These are phyloP conservation scores for Keiferia lycopersicella DNA, from an alignment of 2,888 invertebrate genomes.

Conservation along the genomic window DNA sequence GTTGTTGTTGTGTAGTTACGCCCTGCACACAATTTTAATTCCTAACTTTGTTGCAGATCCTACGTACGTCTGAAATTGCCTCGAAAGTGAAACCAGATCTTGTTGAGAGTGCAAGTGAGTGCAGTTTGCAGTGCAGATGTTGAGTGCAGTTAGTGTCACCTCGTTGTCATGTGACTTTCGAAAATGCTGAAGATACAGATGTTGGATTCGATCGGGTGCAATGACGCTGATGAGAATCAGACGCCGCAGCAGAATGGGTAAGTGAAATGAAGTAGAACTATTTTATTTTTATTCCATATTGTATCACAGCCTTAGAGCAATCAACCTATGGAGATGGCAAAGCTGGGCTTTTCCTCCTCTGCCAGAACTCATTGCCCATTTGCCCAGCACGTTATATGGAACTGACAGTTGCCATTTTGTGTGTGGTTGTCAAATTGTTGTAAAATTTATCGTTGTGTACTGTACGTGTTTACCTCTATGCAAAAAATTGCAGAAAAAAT, in stretches of 20 bases:
- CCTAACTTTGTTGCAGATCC: slow-evolving; percentile 16
- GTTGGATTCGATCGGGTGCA: slow-evolving; percentile 87
- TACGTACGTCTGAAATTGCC: not conserved
- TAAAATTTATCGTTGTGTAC: too few relatives aligned
- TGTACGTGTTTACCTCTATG: too few relatives aligned
- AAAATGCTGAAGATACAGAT: slow-evolving; percentile 89
- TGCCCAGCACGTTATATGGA: too few relatives aligned
- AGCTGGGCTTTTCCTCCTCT: too few relatives aligned
- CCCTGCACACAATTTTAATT: not conserved
- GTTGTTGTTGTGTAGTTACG: too few relatives aligned
- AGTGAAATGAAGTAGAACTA: slow-evolving; percentile 45
- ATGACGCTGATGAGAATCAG: slow-evolving; percentile 77
- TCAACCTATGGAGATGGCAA: too few relatives aligned
- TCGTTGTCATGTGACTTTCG: slow-evolving; percentile 70
- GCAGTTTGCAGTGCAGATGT: slow-evolving; percentile 22
- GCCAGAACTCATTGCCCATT: too few relatives aligned
- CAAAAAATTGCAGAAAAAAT: too few relatives aligned
- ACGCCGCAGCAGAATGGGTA: slow-evolving; percentile 72
- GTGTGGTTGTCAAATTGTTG: too few relatives aligned
- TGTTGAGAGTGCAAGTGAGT: slow-evolving; percentile 11
- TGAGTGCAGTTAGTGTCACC: slow-evolving; percentile 41
- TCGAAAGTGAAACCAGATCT: slow-evolving; percentile 25
- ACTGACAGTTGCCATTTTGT: too few relatives aligned
- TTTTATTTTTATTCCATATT: not conserved
- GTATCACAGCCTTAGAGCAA: too few relatives aligned